These are phyloP conservation scores for Thamnophis sirtalis DNA, from an alignment of 2,113 vertebrate species.

Conservation along the genomic window DNA sequence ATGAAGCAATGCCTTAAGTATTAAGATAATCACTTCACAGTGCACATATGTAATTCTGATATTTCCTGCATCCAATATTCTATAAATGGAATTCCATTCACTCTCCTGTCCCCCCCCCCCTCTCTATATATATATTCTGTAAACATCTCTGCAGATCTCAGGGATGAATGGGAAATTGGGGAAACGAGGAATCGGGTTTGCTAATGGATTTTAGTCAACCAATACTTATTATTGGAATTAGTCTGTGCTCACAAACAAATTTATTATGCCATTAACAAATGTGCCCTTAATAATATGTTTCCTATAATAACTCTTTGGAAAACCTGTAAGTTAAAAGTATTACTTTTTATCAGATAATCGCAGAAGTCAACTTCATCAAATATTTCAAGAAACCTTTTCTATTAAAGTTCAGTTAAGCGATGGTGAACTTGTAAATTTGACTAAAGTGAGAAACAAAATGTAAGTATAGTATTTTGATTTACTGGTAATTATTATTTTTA, in stretches of 20 bases:
- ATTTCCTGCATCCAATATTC: neutral
- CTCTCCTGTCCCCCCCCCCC: neutral
- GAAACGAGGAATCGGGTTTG: neutral
- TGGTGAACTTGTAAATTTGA: slow-evolving; percentile 11
- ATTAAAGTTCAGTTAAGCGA: slow-evolving; percentile 26
- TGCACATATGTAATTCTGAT: neutral
- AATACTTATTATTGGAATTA: neutral
- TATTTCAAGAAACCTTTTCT: slow-evolving; percentile 14
- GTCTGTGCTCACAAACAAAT: neutral
- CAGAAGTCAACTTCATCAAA: slow-evolving; percentile 38
- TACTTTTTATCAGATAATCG: slow-evolving; percentile 36
- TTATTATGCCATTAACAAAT: neutral
- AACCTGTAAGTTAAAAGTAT: neutral
- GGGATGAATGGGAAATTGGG: neutral
- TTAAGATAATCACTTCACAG: neutral
- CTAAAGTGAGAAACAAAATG: slow-evolving; percentile 46
- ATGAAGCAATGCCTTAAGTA: neutral
- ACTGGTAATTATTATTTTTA: accelerated
- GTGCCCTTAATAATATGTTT: neutral
- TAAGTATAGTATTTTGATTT: slow-evolving; percentile 45
- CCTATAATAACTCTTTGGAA: neutral
- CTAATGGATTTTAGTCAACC: neutral
- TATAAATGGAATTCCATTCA: neutral
- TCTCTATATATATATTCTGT: neutral
- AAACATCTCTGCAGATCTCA: neutral